These are phyloP conservation scores for Maniola hyperantus DNA, from an alignment of 2,888 invertebrate species.

Conservation along the genomic window DNA sequence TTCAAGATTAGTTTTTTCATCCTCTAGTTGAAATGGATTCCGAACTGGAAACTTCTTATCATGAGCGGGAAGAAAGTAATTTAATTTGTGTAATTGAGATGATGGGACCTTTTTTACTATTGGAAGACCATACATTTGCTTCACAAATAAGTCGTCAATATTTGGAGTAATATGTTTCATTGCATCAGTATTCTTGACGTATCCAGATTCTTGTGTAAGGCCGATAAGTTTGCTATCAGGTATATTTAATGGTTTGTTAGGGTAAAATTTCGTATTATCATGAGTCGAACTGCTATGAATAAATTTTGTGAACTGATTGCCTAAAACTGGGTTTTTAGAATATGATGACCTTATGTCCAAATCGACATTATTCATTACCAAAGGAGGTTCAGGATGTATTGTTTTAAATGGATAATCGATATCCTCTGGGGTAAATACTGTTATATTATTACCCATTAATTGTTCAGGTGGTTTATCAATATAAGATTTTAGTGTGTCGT, in stretches of 20 bases:
- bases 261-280: conserved; percentile 28
- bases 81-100: conserved; percentile 51
- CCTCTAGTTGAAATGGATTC: conserved; percentile 8
- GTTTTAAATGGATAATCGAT: conserved; percentile 53
- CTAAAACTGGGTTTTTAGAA: conserved; percentile 8
- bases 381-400: conserved; percentile 49
- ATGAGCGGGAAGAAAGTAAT: conserved; percentile 56
- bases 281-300: conserved; percentile 19
- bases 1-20: conserved; percentile 23
- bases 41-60: conserved; percentile 43
- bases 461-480: conserved; percentile 27
- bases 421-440: conserved; percentile 56
- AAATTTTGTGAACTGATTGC: conserved; percentile 19
- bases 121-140: conserved; percentile 44
- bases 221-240: conserved; percentile 49
- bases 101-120: conserved; percentile 50
- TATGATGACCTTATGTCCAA: conserved; percentile 39
- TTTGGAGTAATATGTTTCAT: conserved; percentile 37
- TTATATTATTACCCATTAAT: conserved; percentile 51
- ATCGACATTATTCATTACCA: conserved; percentile 40
- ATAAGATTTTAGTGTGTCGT: conserved; percentile 47
- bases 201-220: conserved; percentile 40
- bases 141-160: conserved; percentile 43
- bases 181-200: conserved; percentile 28
- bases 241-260: conserved; percentile 45